A percentile compares a stretch with the other conserved stretches of the same genome.
phyloP scores from a whole-genome alignment of 1,140 invertebrate genomes.

The Heliconius himera region DNA sequence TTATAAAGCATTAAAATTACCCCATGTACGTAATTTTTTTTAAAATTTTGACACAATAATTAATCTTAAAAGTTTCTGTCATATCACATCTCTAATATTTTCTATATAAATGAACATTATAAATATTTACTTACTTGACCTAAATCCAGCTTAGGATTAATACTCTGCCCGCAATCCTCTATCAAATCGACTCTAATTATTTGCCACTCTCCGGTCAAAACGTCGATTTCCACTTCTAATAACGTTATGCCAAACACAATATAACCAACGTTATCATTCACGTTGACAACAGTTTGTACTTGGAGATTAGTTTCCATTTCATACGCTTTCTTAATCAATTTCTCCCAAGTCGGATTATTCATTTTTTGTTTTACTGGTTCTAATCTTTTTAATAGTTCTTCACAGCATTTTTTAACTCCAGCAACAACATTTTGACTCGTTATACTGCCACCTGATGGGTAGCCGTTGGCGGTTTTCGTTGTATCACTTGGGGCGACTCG shows the following conservation, averaged over 20 bases:
- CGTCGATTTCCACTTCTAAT: slow-evolving; percentile 88
- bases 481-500: slow-evolving; percentile 83
- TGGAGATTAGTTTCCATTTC: slow-evolving; percentile 83
- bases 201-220: slow-evolving; percentile 90
- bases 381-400: slow-evolving; percentile 83
- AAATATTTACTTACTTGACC: slow-evolving; percentile 84
- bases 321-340: slow-evolving; percentile 82
- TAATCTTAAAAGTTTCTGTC: background rate
- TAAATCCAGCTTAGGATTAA: slow-evolving; percentile 90
- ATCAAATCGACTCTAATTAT: slow-evolving; percentile 87
- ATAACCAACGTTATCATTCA: slow-evolving; percentile 81
- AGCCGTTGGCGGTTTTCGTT: background rate
- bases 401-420: slow-evolving; percentile 85
- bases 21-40: too few species aligned
- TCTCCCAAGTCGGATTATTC: slow-evolving; percentile 83
- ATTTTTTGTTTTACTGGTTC: slow-evolving; percentile 82
- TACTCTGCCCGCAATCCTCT: slow-evolving; percentile 88
- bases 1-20: too few species aligned
- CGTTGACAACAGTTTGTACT: slow-evolving; percentile 78
- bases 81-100: background rate
- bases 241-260: slow-evolving; percentile 83
- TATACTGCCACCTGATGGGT: slow-evolving; percentile 83
- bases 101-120: background rate
- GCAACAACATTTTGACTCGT: slow-evolving; percentile 64
- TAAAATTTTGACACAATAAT: too few species aligned